These are phyloP conservation scores for Listronotus bonariensis DNA, from an alignment of 1,140 invertebrate species.

Conservation along the genomic window DNA sequence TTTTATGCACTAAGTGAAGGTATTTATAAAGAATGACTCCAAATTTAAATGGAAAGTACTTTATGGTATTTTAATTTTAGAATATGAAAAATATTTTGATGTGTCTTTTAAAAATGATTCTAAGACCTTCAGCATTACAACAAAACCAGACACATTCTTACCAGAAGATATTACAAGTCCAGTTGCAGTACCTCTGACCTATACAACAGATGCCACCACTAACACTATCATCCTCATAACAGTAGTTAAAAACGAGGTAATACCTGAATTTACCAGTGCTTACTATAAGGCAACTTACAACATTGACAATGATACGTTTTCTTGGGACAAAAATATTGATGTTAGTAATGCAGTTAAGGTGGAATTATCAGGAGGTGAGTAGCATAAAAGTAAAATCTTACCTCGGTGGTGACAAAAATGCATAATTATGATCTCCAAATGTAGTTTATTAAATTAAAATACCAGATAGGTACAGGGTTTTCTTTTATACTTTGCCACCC, in stretches of 20 bases:
- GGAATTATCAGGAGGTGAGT: constrained; percentile 4
- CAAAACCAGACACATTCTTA: not conserved
- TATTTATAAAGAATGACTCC: constrained; percentile 4
- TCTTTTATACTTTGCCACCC: too few species aligned
- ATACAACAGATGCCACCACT: constrained; percentile 16
- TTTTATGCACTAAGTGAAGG: constrained; percentile 18
- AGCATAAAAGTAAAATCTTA: not conserved
- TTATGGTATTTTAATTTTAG: constrained; percentile 10
- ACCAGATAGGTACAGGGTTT: too few species aligned
- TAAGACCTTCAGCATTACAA: not conserved
- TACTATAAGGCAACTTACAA: constrained; percentile 22
- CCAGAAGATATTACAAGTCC: not conserved
- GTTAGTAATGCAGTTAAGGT: not conserved
- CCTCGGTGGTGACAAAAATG: too few species aligned
- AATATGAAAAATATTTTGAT: constrained; percentile 1
- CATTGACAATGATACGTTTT: constrained; percentile 6
- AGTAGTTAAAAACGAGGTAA: not conserved
- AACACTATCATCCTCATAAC: constrained; percentile 8
- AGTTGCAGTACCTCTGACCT: constrained; percentile 1
- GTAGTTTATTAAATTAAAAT: too few species aligned
- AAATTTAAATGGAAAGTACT: too few species aligned
- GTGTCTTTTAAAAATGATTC: not conserved
- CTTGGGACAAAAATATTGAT: constrained; percentile 9
- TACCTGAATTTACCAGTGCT: constrained; percentile 18
- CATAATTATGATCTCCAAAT: too few species aligned